Conservation (phyloP, 2,888 invertebrate genomes). For the Cosmopolites sordidus region DNA sequence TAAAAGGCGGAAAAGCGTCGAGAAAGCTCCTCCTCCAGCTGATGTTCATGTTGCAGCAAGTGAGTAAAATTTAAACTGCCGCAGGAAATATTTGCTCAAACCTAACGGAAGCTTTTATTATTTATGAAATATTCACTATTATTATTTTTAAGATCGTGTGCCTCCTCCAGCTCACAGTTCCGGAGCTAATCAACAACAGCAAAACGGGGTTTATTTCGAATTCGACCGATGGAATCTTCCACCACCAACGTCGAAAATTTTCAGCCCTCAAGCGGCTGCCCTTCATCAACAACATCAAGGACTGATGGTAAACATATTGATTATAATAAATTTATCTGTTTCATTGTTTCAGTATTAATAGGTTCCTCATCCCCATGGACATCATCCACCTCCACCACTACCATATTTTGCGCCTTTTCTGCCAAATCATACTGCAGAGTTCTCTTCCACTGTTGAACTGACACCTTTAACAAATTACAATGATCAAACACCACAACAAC, state of each 20-base stretch:
- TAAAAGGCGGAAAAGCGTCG: slow-evolving; percentile 57
- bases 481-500: slow-evolving; percentile 55
- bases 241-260: slow-evolving; percentile 65
- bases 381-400: slow-evolving; percentile 58
- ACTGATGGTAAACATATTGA: slow-evolving; percentile 52
- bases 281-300: slow-evolving; percentile 49
- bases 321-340: background rate
- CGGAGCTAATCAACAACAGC: slow-evolving; percentile 37
- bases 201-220: slow-evolving; percentile 63
- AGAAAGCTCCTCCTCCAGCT: slow-evolving; percentile 52
- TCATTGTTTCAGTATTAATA: background rate
- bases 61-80: slow-evolving; percentile 15
- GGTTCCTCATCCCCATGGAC: slow-evolving; percentile 59
- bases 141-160: slow-evolving; percentile 51
- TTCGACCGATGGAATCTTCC: slow-evolving; percentile 78
- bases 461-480: slow-evolving; percentile 57
- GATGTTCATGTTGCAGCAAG: slow-evolving; percentile 29
- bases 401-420: slow-evolving; percentile 75
- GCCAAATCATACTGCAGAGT: slow-evolving; percentile 46
- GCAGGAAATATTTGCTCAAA: no score
- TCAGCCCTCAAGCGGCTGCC: slow-evolving; percentile 50
- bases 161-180: slow-evolving; percentile 70
- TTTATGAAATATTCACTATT: background rate
- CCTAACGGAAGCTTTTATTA: no score
- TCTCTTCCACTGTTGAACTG: slow-evolving; percentile 61